Evolutionary conservation across 2,797 vertebrate genomes (phyloP).

Genomic region (Pangasius sanitwongsei): DNA sequence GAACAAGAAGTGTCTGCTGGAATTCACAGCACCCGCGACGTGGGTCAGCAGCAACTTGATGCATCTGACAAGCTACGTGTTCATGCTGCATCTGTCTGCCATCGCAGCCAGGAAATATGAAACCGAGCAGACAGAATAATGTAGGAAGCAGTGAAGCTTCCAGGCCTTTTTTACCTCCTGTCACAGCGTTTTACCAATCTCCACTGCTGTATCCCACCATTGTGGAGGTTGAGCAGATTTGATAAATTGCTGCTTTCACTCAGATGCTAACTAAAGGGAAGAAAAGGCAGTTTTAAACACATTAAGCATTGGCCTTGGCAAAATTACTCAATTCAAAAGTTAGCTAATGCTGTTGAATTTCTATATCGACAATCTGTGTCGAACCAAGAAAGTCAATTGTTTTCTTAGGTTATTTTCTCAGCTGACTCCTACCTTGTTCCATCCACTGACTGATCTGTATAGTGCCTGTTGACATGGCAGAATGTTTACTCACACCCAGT

Average conservation of each 20-base stretch:
- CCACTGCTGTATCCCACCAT: not conserved
- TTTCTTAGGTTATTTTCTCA: not conserved
- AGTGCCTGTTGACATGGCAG: not conserved
- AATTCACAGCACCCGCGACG: not conserved
- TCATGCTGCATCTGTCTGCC: constrained; percentile 36
- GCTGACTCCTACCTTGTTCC: not conserved
- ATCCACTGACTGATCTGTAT: not conserved
- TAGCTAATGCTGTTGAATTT: not conserved
- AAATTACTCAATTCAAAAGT: not conserved
- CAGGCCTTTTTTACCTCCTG: constrained; percentile 25
- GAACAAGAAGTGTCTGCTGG: constrained; percentile 26
- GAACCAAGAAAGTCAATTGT: not conserved
- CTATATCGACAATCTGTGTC: not conserved
- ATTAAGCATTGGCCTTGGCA: not conserved
- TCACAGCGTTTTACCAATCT: constrained; percentile 33
- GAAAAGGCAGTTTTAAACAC: not conserved
- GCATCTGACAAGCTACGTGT: constrained; percentile 20
- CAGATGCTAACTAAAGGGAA: not conserved
- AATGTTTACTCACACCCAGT: not conserved
- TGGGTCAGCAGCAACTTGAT: constrained; percentile 32
- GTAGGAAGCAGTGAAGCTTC: constrained; percentile 2
- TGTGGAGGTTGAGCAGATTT: not conserved
- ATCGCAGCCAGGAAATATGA: constrained; percentile 35
- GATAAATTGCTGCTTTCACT: not conserved
- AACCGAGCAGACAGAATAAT: constrained; percentile 21